Percentiles rank a stretch among this genome's conserved stretches.
phyloP scores from a whole-genome alignment of 2,888 invertebrate species.

The Zonitis immaculata region DNA sequence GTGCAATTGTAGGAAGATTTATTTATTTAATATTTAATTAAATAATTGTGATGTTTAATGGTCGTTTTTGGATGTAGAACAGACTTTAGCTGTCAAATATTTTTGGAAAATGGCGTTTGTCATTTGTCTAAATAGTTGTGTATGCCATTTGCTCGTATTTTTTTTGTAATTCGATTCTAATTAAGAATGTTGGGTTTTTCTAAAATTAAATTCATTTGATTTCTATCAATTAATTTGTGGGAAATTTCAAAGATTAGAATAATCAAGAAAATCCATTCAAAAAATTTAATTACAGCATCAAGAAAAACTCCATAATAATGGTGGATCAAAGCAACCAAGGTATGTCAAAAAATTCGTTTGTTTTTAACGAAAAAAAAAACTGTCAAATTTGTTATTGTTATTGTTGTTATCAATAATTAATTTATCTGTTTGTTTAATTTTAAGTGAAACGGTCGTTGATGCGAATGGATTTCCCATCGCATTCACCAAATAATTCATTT shows the following conservation, averaged over 20 bases:
- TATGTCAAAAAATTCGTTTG: slow-evolving; percentile 12
- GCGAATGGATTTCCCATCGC: slow-evolving; percentile 36
- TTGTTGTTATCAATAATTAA: background rate
- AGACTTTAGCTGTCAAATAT: too few species aligned
- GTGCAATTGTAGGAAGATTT: too few species aligned
- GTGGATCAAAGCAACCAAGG: slow-evolving; percentile 62
- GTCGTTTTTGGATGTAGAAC: too few species aligned
- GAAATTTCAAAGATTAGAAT: too few species aligned
- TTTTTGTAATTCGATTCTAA: background rate
- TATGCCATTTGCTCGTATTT: background rate
- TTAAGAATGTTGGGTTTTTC: background rate
- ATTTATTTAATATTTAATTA: too few species aligned
- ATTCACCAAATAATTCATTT: slow-evolving; percentile 30
- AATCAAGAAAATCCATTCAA: background rate
- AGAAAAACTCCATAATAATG: slow-evolving; percentile 51
- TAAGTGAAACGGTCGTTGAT: slow-evolving; percentile 20
- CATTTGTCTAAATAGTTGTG: background rate
- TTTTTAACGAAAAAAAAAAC: too few species aligned
- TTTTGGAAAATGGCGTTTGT: background rate
- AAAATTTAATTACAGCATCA: background rate
- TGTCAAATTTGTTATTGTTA: background rate
- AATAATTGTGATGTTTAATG: background rate
- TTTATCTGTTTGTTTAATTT: too few species aligned
- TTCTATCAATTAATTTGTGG: too few species aligned
- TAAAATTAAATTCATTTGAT: background rate